Percentiles rank a stretch among this genome's conserved stretches.
Evolutionary conservation across 2,113 vertebrate genomes (phyloP).

Genomic region (Pomatostomus ruficeps): DNA sequence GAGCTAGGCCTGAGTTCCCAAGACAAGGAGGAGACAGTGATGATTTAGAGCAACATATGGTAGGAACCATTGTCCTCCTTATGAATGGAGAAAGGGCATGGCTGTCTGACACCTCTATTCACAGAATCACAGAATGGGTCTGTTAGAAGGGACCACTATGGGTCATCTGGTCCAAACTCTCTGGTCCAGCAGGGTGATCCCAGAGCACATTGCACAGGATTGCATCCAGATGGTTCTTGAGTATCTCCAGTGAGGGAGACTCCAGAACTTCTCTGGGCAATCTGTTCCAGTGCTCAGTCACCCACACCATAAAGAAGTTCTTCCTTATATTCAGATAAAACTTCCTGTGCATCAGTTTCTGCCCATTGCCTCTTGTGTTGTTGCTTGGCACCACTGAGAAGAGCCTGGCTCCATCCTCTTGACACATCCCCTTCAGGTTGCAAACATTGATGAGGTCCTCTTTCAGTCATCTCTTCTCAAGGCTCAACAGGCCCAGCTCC

Average conservation of each 20-base stretch:
- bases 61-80: not conserved
- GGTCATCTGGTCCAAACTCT: not conserved
- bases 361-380: not conserved
- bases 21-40: not conserved
- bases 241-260: not conserved
- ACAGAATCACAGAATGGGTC: not conserved
- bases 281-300: not conserved
- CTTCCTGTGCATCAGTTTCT: not conserved
- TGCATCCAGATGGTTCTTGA: not conserved
- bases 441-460: not conserved
- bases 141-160: not conserved
- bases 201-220: not conserved
- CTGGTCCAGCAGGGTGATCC: not conserved
- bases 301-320: not conserved
- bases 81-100: not conserved
- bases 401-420: not conserved
- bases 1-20: not conserved
- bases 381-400: not conserved
- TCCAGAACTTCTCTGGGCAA: not conserved
- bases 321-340: not conserved
- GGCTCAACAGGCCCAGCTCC: not conserved
- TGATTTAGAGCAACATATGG: not conserved
- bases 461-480: not conserved
- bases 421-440: not conserved
- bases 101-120: not conserved